phyloP scores from a whole-genome alignment of 2,888 invertebrate species.

The Drosophila subquinaria region DNA sequence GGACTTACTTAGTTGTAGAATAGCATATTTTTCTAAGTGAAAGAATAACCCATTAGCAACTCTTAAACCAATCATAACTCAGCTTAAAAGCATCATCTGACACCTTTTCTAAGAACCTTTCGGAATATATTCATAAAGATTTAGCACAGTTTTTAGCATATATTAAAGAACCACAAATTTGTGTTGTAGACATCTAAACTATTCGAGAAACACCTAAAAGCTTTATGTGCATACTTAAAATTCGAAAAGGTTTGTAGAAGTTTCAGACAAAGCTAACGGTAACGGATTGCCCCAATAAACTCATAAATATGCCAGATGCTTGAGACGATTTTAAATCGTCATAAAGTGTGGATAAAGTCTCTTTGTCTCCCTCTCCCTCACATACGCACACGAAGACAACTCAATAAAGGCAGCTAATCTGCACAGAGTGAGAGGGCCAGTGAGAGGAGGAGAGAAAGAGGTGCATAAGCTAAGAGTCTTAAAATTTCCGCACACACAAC shows the following conservation, averaged over 20 bases:
- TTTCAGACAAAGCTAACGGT: slow-evolving; percentile 25
- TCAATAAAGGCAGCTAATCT: slow-evolving; percentile 65
- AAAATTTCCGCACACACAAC: slow-evolving; percentile 61
- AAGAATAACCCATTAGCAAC: no score
- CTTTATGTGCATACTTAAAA: slow-evolving; percentile 45
- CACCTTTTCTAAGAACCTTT: no score
- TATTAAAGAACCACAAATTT: slow-evolving; percentile 2
- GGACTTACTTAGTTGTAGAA: no score
- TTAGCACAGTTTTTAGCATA: no score
- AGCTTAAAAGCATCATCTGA: no score
- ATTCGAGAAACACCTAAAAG: slow-evolving; percentile 25
- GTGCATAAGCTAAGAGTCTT: slow-evolving; percentile 27
- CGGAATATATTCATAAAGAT: no score
- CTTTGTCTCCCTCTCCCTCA: not conserved
- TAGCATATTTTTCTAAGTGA: no score
- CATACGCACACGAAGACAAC: slow-evolving; percentile 23
- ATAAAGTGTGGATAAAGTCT: slow-evolving; percentile 33
- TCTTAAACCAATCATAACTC: no score
- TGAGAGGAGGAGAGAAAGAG: not conserved
- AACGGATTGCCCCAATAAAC: slow-evolving; percentile 59
- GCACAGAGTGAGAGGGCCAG: slow-evolving; percentile 10
- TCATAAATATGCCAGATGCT: slow-evolving; percentile 54
- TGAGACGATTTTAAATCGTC: slow-evolving; percentile 45
- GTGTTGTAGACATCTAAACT: slow-evolving; percentile 8
- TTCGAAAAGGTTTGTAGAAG: slow-evolving; percentile 9